phyloP scores from a whole-genome alignment of 2,797 vertebrate species.

The Sebastes hopkinsi region DNA sequence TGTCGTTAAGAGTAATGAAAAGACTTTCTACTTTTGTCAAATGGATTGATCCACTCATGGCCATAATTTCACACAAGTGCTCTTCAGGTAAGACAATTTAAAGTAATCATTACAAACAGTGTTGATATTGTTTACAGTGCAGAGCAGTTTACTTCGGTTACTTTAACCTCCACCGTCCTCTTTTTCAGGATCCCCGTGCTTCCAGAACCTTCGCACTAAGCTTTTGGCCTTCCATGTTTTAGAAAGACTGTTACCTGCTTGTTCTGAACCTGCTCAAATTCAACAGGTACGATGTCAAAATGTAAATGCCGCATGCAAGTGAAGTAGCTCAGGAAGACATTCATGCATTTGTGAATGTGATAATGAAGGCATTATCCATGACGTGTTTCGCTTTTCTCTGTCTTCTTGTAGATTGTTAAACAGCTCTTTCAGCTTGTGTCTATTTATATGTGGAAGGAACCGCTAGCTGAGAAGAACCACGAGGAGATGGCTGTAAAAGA shows the following conservation, averaged over 20 bases:
- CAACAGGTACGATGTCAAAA: constrained; percentile 73
- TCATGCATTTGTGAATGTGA: neutral
- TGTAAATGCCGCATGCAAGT: neutral
- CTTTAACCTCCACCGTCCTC: neutral
- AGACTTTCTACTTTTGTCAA: constrained; percentile 80
- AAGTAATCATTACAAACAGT: neutral
- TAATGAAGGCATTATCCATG: neutral
- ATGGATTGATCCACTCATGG: constrained; percentile 85
- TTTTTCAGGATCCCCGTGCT: constrained; percentile 75
- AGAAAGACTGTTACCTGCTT: constrained; percentile 83
- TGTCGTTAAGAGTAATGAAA: constrained; percentile 80
- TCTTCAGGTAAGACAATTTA: constrained; percentile 68
- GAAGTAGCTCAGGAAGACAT: neutral
- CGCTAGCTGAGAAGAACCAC: constrained; percentile 66
- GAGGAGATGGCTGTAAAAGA: constrained; percentile 67
- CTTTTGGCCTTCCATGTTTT: constrained; percentile 86
- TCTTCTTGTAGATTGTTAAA: constrained; percentile 79
- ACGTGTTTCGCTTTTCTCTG: neutral
- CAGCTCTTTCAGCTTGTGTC: constrained; percentile 83
- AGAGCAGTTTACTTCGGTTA: neutral
- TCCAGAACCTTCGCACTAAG: constrained; percentile 85
- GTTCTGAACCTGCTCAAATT: constrained; percentile 78
- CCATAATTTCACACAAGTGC: constrained; percentile 82
- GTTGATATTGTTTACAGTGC: neutral
- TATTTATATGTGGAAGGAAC: constrained; percentile 86